Evolutionary conservation across 2,113 vertebrate species (phyloP).

Genomic region (Pachyramphus minor): DNA sequence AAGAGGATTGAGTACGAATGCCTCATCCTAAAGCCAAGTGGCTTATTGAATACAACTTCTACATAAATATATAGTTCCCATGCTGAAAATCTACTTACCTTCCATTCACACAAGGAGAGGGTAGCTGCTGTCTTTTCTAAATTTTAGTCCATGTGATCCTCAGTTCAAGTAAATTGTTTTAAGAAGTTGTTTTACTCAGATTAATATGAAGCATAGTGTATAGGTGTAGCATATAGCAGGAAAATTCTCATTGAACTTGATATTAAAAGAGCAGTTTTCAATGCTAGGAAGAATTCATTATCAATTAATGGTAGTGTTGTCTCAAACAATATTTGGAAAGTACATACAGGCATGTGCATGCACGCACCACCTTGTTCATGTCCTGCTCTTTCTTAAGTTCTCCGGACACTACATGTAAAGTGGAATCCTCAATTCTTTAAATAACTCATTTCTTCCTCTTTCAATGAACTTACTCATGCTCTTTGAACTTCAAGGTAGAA

Average conservation of each 20-base stretch:
- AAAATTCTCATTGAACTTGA: not conserved
- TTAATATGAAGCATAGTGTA: not conserved
- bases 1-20: not conserved
- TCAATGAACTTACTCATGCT: constrained; percentile 69
- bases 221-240: not conserved
- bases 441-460: constrained; percentile 57
- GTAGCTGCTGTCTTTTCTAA: not conserved
- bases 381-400: not conserved
- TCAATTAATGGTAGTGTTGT: not conserved
- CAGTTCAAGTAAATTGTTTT: not conserved
- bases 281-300: not conserved
- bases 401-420: not conserved
- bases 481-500: constrained; percentile 77
- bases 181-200: not conserved
- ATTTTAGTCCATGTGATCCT: not conserved
- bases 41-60: not conserved
- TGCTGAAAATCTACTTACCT: not conserved
- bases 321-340: not conserved
- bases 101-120: not conserved
- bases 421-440: constrained; percentile 44
- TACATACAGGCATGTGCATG: fast-evolving
- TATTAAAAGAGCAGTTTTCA: not conserved
- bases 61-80: not conserved
- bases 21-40: not conserved
- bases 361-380: not conserved